Evolutionary conservation across 2,797 vertebrate species (phyloP), one percentile per base, ranked within the genome.

Genomic region (Sebastes hopkinsi): DNA sequence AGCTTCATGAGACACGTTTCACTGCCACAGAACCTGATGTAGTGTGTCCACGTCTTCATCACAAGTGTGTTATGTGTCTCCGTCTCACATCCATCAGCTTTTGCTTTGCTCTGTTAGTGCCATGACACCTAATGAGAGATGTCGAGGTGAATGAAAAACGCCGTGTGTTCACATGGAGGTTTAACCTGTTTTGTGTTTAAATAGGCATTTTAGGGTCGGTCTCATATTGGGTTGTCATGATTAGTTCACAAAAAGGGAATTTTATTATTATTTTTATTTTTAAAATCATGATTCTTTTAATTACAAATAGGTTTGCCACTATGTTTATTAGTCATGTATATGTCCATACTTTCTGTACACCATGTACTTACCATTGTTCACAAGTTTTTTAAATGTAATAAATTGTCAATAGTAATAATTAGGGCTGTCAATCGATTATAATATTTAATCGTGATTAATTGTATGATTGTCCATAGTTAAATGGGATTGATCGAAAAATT

Each of bases 31-130:
- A 70, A 60, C 32, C 64, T 22, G 54, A 34, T 72, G 75, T 79
- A 73, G 62, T 82, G 75, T 27, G 60, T 88, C 68, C 69, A 59
- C 55, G 3, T 91, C 74, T 67, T 82, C 89, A 89, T 88, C 81
- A 73, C 80, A 68, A 81, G 52, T 62, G 71, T 89, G 64, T 61
- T 55, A 8, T 76, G 66, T 71, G 78, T 86, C 65, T 84, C 72
- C 14, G 13, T 60, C 38, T 90, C 82, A 77, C 81, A 58, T 77
- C 79, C 87, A 77, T 88, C 77, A 85, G 80, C 74, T 77, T 52
- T 52, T 79, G 58, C 62, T 38, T 38, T 38, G 30, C 78, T 77
- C 34, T 27, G 27, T 69, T 79, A 54, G 42, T 67, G 58, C 56
- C 56, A 54, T 59, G 10, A 78, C 73, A 68, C 73, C 55, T 67